A percentile compares a stretch with the other conserved stretches of the same genome.
These are phyloP conservation scores for Oscheius sp. DNA, from an alignment of 2,888 invertebrate genomes.

Conservation along the genomic window DNA sequence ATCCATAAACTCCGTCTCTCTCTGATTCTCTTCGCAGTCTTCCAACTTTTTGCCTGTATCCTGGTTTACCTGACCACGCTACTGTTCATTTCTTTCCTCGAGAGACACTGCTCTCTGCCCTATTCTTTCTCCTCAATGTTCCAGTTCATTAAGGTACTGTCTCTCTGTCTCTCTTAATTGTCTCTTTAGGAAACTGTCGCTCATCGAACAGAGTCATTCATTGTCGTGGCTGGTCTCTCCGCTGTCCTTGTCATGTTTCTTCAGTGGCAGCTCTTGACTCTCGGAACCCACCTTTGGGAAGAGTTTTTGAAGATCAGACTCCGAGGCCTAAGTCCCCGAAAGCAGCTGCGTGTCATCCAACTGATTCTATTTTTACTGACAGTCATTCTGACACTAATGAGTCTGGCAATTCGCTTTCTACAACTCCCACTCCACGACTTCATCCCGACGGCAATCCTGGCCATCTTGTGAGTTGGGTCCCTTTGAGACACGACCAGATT, in stretches of 20 bases:
- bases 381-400: background rate
- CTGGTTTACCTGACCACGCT: slow-evolving; percentile 54
- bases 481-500: slow-evolving; percentile 28
- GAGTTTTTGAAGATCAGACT: slow-evolving; percentile 44
- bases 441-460: slow-evolving; percentile 40
- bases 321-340: slow-evolving; percentile 41
- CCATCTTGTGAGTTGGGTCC: slow-evolving; percentile 43
- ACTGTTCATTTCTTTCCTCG: slow-evolving; percentile 52
- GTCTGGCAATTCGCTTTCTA: slow-evolving; percentile 6
- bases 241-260: slow-evolving; percentile 41
- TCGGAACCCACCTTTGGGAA: slow-evolving; percentile 47
- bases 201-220: slow-evolving; percentile 40
- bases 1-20: slow-evolving; percentile 59
- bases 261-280: slow-evolving; percentile 43
- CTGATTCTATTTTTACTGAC: background rate
- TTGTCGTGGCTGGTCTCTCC: slow-evolving; percentile 41
- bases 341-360: slow-evolving; percentile 41
- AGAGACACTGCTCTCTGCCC: slow-evolving; percentile 45
- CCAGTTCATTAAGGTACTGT: slow-evolving; percentile 42
- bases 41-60: slow-evolving; percentile 49
- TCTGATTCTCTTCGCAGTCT: slow-evolving; percentile 54
- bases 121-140: slow-evolving; percentile 49
- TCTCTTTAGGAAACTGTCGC: slow-evolving; percentile 25
- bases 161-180: background rate
- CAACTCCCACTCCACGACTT: slow-evolving; percentile 21